Conservation (phyloP, 1,140 invertebrate genomes). For the Drosophila ogumai region DNA sequence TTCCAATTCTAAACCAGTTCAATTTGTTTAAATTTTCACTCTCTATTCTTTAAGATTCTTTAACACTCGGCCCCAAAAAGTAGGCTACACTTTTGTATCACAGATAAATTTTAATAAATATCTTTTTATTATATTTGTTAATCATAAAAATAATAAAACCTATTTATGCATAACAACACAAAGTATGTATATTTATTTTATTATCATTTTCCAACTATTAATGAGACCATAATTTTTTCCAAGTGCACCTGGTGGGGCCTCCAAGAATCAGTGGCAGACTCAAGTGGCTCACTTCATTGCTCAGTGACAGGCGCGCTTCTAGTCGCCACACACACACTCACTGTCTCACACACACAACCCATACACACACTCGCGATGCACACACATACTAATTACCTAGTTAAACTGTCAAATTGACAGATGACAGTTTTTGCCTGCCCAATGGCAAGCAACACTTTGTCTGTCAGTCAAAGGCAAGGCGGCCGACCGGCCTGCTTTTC, state of each 20-base stretch:
- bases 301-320: slow-evolving; percentile 71
- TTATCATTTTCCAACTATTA: not conserved
- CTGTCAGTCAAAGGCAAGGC: slow-evolving; percentile 59
- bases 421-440: slow-evolving; percentile 79
- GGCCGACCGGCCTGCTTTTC: slow-evolving; percentile 31
- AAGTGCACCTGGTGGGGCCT: slow-evolving; percentile 25
- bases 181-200: too few species aligned
- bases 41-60: not conserved
- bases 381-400: slow-evolving; percentile 80
- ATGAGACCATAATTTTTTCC: not conserved
- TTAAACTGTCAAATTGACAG: slow-evolving; percentile 85
- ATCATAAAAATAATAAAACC: too few species aligned
- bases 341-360: slow-evolving; percentile 3
- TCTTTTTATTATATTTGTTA: not conserved
- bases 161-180: too few species aligned
- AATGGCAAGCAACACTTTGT: slow-evolving; percentile 76
- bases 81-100: not conserved
- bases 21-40: not conserved
- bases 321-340: slow-evolving; percentile 45
- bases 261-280: slow-evolving; percentile 60
- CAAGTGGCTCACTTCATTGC: slow-evolving; percentile 74
- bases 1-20: not conserved
- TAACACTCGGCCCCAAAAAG: not conserved
- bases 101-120: not conserved
- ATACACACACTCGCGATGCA: slow-evolving; percentile 25